phyloP scores from a whole-genome alignment of 1,140 invertebrate genomes.

The Pantala flavescens region DNA sequence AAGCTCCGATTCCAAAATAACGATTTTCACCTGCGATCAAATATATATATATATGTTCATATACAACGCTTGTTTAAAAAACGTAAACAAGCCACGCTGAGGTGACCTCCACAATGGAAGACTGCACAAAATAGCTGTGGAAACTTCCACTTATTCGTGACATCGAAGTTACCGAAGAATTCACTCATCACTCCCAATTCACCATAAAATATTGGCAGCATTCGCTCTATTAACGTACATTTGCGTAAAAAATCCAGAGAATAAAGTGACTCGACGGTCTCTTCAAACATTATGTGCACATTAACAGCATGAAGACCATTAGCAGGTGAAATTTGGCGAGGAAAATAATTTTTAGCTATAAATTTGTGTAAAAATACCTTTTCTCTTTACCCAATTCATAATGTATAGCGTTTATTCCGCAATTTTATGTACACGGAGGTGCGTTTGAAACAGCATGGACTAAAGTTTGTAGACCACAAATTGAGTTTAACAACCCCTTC shows the following conservation, averaged over 20 bases:
- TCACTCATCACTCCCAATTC: background rate
- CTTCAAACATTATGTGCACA: background rate
- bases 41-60: background rate
- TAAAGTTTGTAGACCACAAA: too few species aligned
- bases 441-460: too few species aligned
- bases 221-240: background rate
- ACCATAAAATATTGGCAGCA: background rate
- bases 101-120: background rate
- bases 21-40: background rate
- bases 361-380: too few species aligned
- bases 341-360: too few species aligned
- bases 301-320: too few species aligned
- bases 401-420: too few species aligned
- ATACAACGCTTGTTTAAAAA: background rate
- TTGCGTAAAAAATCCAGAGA: background rate
- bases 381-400: too few species aligned
- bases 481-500: too few species aligned
- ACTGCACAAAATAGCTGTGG: background rate
- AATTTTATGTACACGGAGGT: too few species aligned
- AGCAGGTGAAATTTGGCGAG: too few species aligned
- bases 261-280: background rate
- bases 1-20: background rate
- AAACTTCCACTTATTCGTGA: background rate
- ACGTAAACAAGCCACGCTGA: background rate
- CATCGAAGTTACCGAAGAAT: too few species aligned